These are phyloP conservation scores for Callinectes sapidus DNA, from an alignment of 2,888 invertebrate genomes.

Conservation along the genomic window DNA sequence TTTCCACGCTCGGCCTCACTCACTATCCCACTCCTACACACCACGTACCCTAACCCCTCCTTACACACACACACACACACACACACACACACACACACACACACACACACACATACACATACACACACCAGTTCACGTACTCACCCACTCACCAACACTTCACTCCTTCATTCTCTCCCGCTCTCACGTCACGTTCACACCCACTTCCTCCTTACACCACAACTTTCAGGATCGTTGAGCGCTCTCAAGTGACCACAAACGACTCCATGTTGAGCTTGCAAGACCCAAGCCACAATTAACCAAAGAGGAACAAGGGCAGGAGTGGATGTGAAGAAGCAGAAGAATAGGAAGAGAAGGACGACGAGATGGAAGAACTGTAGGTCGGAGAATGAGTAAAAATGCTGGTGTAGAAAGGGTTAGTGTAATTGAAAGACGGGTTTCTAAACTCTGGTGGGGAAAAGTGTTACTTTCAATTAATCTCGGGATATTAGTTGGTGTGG, in stretches of 20 bases:
- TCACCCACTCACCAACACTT: not conserved
- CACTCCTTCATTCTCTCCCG: not conserved
- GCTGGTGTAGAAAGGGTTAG: not conserved
- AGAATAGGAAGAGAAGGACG: too few species aligned
- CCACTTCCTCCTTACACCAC: not conserved
- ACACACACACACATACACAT: not conserved
- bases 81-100: not conserved
- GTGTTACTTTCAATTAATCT: not conserved
- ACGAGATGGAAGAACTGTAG: too few species aligned
- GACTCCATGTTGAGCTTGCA: not conserved
- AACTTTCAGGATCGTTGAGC: not conserved
- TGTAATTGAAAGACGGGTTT: not conserved
- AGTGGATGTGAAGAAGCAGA: not conserved
- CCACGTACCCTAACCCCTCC: too few species aligned
- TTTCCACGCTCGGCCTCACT: not conserved
- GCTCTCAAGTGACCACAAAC: constrained; percentile 8
- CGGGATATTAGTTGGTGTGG: not conserved
- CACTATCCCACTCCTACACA: not conserved
- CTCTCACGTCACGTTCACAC: not conserved
- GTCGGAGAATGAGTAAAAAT: not conserved
- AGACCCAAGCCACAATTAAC: not conserved
- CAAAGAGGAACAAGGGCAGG: constrained; percentile 16
- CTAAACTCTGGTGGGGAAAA: not conserved
- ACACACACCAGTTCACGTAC: not conserved
- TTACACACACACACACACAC: not conserved